A percentile compares a stretch with the other conserved stretches of the same genome.
Evolutionary conservation across 2,888 invertebrate species (phyloP).

Genomic region (Tuberolachnus salignus): DNA sequence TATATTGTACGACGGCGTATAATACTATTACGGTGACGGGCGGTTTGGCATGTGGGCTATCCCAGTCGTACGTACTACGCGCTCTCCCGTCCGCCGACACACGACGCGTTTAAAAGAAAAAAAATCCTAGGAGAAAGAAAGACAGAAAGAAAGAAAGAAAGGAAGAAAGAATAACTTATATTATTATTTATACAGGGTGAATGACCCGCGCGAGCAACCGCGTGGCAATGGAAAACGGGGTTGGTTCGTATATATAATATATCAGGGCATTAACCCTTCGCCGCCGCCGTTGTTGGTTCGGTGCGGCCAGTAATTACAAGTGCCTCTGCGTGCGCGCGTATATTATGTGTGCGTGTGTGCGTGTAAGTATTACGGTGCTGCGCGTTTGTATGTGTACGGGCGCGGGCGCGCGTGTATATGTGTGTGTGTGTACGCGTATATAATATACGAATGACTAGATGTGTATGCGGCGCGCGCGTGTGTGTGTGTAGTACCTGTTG

Average conservation of each 20-base stretch:
- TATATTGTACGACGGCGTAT: constrained; percentile 13
- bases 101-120: constrained; percentile 44
- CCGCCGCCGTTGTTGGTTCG: constrained; percentile 43
- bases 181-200: constrained; percentile 38
- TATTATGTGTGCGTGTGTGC: background rate
- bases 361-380: background rate
- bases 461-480: constrained; percentile 12
- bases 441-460: background rate
- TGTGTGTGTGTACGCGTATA: constrained; percentile 10
- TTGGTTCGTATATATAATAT: constrained; percentile 34
- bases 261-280: constrained; percentile 55
- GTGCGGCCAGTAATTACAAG: constrained; percentile 56
- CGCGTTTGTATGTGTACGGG: background rate
- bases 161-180: constrained; percentile 52
- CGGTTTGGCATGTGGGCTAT: constrained; percentile 56
- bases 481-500: constrained; percentile 48
- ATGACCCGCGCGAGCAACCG: constrained; percentile 40
- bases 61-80: constrained; percentile 34
- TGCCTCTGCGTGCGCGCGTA: constrained; percentile 44
- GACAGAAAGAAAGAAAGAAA: constrained; percentile 12
- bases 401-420: background rate
- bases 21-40: background rate
- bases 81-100: constrained; percentile 29
- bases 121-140: background rate
- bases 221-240: constrained; percentile 47